Conservation (phyloP, 1,140 invertebrate species). For the Phymorhynchus buccinoides region DNA sequence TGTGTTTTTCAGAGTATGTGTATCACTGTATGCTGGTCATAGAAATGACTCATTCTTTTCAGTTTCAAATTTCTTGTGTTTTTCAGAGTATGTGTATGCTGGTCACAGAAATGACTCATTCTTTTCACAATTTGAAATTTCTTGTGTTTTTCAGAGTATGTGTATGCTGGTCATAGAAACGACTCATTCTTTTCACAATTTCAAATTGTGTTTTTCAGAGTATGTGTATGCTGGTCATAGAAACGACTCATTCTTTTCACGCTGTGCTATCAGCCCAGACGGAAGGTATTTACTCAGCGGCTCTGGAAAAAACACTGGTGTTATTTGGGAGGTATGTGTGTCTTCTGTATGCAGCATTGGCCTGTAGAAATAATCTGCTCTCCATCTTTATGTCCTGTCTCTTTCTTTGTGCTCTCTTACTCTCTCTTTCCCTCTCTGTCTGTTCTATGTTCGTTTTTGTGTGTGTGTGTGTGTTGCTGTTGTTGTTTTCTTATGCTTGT, state of each 20-base stretch:
- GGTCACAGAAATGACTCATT: not conserved
- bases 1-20: slow-evolving; percentile 57
- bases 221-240: slow-evolving; percentile 78
- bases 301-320: slow-evolving; percentile 86
- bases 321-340: slow-evolving; percentile 82
- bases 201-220: slow-evolving; percentile 53
- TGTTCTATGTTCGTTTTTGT: not conserved
- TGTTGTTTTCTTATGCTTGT: not conserved
- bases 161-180: not conserved
- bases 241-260: slow-evolving; percentile 87
- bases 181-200: not conserved
- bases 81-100: not conserved
- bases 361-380: not conserved
- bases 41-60: slow-evolving; percentile 87
- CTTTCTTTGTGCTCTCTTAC: too few species aligned
- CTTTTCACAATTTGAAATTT: not conserved
- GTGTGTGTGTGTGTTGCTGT: not conserved
- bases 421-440: too few species aligned
- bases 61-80: not conserved
- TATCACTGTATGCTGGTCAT: slow-evolving; percentile 80
- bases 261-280: slow-evolving; percentile 85
- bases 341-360: not conserved
- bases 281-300: slow-evolving; percentile 86
- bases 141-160: not conserved
- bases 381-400: too few species aligned